These are phyloP conservation scores for Eupelmus urozonus DNA, from an alignment of 2,888 invertebrate genomes.

Conservation along the genomic window DNA sequence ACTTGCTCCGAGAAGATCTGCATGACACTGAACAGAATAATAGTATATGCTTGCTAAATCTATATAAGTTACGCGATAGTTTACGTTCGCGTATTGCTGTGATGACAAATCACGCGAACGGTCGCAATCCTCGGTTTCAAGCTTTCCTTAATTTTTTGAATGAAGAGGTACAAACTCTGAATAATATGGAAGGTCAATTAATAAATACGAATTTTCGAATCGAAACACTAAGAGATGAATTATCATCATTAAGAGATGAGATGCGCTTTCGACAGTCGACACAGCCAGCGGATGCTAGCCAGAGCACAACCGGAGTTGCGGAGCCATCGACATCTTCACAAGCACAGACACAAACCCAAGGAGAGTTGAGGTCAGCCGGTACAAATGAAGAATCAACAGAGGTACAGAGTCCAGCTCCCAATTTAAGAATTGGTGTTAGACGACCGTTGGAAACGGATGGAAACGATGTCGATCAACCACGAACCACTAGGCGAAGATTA, in stretches of 20 bases:
- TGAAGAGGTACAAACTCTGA: constrained; percentile 63
- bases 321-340: background rate
- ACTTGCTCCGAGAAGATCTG: constrained; percentile 60
- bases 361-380: background rate
- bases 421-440: constrained; percentile 25
- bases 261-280: background rate
- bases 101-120: constrained; percentile 52
- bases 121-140: constrained; percentile 57
- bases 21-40: constrained; percentile 62
- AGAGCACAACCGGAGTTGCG: background rate
- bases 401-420: background rate
- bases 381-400: background rate
- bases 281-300: background rate
- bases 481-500: constrained; percentile 60
- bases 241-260: constrained; percentile 24
- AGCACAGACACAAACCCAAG: background rate
- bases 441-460: constrained; percentile 56
- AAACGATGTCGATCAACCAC: constrained; percentile 62
- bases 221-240: constrained; percentile 59
- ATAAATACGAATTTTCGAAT: constrained; percentile 62
- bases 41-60: constrained; percentile 53
- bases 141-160: constrained; percentile 60
- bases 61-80: constrained; percentile 62
- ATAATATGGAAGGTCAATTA: constrained; percentile 63
- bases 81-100: constrained; percentile 58